Base-by-base conservation (phyloP, 1,140 invertebrate genomes). In the Teleopsis dalmanni region DNA sequence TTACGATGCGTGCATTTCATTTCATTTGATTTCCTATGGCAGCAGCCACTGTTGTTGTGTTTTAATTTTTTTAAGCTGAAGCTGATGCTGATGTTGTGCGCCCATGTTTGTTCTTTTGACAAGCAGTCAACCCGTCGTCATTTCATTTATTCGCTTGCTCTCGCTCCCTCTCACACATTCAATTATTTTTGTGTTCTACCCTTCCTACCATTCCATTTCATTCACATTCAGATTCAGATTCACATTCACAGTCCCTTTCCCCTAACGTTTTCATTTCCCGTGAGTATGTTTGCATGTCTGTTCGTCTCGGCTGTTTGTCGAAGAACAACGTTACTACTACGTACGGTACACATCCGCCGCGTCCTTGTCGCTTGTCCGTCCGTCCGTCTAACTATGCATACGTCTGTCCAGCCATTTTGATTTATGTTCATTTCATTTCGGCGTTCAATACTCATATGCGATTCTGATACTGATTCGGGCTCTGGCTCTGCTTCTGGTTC, bases 41-140 rank as follows among this genome's bases (percentile, higher is more conserved):
- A 50, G 54, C 23, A 16, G n/a, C 14, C 29, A 42, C 18, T 34
- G 33, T 34, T 42, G 21, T 25, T 23, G 22, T 41, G 23, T 14
- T 27, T 42, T 25, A 10, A 8, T 42, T 7, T 21, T 42, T 52
- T 50, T 47, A 49, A 57, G 41, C 10, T 27, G 19, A 51, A 13
- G 53, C 43, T 42, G 34, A 40, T 56, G 46, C 50, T 42, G 50
- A 50, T 55, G 54, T 58, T 57, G 61, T 66, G 61, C 64, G 64
- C 64, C 64, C 64, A 67, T 67, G 64, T 67, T 66, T 66, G 64
- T 67, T 66, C 64, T 66, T 67, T 64, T 67, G 64, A 67, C 64
- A 67, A 61, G 56, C 64, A 67, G 64, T 66, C 64, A 67, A 67
- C 63, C 64, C 64, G 64, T 67, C 64, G 64, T 67, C 64, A 66